Evolutionary conservation across 1,140 invertebrate species (phyloP).

Genomic region (Hyphantria cunea): DNA sequence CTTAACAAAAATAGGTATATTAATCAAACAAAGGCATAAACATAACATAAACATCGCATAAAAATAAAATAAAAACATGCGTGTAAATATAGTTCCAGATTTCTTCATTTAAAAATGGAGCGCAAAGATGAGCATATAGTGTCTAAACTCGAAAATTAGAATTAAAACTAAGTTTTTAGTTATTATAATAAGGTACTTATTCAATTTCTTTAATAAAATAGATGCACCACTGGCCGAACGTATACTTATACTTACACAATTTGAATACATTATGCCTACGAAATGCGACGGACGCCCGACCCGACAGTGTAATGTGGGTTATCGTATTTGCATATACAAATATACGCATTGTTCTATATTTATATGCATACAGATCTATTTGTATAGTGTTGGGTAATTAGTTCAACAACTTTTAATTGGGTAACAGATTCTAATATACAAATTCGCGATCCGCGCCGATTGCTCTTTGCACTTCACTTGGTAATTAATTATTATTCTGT

Average conservation of each 20-base stretch:
- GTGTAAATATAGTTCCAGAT: too few species aligned
- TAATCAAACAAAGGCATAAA: too few species aligned
- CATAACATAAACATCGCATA: too few species aligned
- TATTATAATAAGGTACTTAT: too few species aligned
- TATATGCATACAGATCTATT: not conserved
- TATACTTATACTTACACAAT: not conserved
- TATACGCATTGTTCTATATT: conserved; percentile 3
- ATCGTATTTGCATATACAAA: conserved; percentile 29
- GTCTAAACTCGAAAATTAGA: too few species aligned
- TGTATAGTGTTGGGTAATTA: conserved; percentile 16
- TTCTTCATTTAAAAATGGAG: too few species aligned
- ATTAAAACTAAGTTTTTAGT: too few species aligned
- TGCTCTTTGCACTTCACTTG: not conserved
- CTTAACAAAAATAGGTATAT: too few species aligned
- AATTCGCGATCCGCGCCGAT: not conserved
- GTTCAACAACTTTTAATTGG: conserved; percentile 21
- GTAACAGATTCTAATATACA: conserved; percentile 3
- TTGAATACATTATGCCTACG: conserved; percentile 15
- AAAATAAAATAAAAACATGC: too few species aligned
- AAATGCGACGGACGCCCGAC: conserved; percentile 1
- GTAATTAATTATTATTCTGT: too few species aligned
- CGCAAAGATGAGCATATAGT: too few species aligned
- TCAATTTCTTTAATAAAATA: too few species aligned
- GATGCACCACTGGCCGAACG: not conserved
- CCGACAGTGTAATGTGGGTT: conserved; percentile 27